These are phyloP conservation scores for Xenopus tropicalis DNA, from an alignment of 2,113 vertebrate genomes.

Conservation along the genomic window DNA sequence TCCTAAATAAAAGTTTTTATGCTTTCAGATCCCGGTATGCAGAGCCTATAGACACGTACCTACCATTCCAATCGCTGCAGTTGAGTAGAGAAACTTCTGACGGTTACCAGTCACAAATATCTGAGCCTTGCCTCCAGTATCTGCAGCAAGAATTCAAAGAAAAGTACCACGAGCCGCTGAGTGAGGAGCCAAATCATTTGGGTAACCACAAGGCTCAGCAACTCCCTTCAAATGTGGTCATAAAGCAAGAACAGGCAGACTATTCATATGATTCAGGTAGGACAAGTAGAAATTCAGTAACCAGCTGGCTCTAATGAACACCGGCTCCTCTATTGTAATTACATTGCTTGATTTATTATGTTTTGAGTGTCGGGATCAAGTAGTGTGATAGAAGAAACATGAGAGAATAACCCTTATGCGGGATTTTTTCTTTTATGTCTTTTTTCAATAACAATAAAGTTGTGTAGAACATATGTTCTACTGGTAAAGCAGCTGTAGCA, in stretches of 20 bases:
- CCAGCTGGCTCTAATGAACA: too few relatives aligned
- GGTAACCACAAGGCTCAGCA: conserved; percentile 59
- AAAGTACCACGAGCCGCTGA: conserved; percentile 80
- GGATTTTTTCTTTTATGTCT: too few relatives aligned
- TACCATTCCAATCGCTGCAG: conserved; percentile 73
- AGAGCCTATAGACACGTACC: conserved; percentile 75
- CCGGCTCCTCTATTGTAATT: too few relatives aligned
- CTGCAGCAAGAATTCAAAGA: conserved; percentile 87
- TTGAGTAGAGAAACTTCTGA: conserved; percentile 70
- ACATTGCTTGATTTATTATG: too few relatives aligned
- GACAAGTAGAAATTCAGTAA: conserved; percentile 43
- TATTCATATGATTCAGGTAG: conserved; percentile 85
- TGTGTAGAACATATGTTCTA: too few relatives aligned
- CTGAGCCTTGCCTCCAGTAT: conserved; percentile 80
- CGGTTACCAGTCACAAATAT: conserved; percentile 74
- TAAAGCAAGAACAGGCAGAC: conserved; percentile 92
- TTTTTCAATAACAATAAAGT: too few relatives aligned
- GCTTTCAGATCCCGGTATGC: conserved; percentile 72
- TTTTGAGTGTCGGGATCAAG: too few relatives aligned
- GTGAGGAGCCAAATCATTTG: conserved; percentile 67
- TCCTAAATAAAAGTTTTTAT: too few relatives aligned
- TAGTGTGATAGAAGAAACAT: too few relatives aligned
- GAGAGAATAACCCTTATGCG: too few relatives aligned
- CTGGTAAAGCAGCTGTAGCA: too few relatives aligned
- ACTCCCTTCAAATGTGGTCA: conserved; percentile 78